Conservation (phyloP, 2,888 invertebrate species). For the Rhyacophila evoluta region DNA sequence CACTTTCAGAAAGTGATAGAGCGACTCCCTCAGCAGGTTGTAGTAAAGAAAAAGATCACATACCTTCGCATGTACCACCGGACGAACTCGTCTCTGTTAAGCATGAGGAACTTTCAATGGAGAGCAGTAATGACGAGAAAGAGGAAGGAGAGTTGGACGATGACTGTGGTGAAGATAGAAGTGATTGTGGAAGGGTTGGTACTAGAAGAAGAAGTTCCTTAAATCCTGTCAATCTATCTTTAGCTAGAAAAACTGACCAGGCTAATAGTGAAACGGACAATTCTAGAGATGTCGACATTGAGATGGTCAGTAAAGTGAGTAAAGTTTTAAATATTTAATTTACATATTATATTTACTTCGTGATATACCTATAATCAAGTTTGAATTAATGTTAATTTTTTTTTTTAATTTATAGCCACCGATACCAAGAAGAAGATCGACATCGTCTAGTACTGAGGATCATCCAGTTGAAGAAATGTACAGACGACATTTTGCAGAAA, state of each 20-base stretch:
- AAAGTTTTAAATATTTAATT: slow-evolving; percentile 25
- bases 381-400: background rate
- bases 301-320: slow-evolving; percentile 58
- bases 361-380: no score
- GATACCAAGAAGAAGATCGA: slow-evolving; percentile 66
- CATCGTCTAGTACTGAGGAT: slow-evolving; percentile 69
- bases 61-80: slow-evolving; percentile 57
- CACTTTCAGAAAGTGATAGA: slow-evolving; percentile 68
- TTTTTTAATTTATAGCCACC: slow-evolving; percentile 54
- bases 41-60: slow-evolving; percentile 65
- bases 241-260: slow-evolving; percentile 71
- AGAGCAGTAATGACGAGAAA: slow-evolving; percentile 68
- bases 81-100: slow-evolving; percentile 67
- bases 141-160: slow-evolving; percentile 66
- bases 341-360: slow-evolving; percentile 26
- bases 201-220: slow-evolving; percentile 79
- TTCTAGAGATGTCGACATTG: slow-evolving; percentile 69
- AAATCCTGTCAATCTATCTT: slow-evolving; percentile 85
- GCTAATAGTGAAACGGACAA: slow-evolving; percentile 72
- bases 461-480: slow-evolving; percentile 70
- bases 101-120: slow-evolving; percentile 68
- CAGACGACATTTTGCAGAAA: slow-evolving; percentile 72
- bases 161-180: slow-evolving; percentile 65
- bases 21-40: slow-evolving; percentile 67
- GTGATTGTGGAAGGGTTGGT: slow-evolving; percentile 67